Evolutionary conservation across 2,888 invertebrate species (phyloP).

Genomic region (Aethes cnicana): DNA sequence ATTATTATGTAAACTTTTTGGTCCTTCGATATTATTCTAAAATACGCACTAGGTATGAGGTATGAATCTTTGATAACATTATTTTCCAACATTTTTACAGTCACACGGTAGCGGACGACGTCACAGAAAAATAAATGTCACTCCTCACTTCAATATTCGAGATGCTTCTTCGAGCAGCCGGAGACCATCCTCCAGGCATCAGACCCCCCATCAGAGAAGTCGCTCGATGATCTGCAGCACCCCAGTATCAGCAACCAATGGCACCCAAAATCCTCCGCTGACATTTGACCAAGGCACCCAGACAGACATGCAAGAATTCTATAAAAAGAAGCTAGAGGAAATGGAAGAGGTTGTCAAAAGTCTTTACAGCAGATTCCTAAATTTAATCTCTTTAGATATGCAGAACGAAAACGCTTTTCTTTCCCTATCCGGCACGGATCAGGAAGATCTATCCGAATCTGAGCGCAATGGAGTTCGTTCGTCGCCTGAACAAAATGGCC

Average conservation of each 20-base stretch:
- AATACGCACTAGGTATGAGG: no score
- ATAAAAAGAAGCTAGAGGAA: slow-evolving; percentile 44
- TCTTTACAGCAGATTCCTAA: slow-evolving; percentile 47
- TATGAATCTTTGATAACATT: no score
- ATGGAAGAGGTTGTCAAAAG: slow-evolving; percentile 45
- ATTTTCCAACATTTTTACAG: not conserved
- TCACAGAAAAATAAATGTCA: not conserved
- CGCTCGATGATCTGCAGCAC: slow-evolving; percentile 49
- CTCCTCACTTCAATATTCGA: not conserved
- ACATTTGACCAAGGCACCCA: slow-evolving; percentile 54
- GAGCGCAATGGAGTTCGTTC: not conserved
- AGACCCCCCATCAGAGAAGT: slow-evolving; percentile 28
- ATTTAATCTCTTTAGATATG: no score
- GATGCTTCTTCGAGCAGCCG: not conserved
- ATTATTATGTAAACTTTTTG: no score
- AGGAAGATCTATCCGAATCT: slow-evolving; percentile 10
- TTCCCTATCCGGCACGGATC: not conserved
- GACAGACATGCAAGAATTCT: slow-evolving; percentile 41
- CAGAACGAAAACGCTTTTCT: not conserved
- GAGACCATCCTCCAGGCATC: slow-evolving; percentile 2
- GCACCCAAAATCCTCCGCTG: slow-evolving; percentile 34
- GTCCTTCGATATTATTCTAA: no score
- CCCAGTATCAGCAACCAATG: slow-evolving; percentile 42
- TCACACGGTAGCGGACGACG: not conserved
- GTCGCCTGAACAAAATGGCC: slow-evolving; percentile 5